These are phyloP conservation scores for Ochotona princeps DNA, from an alignment of 2,113 vertebrate genomes.

Conservation along the genomic window DNA sequence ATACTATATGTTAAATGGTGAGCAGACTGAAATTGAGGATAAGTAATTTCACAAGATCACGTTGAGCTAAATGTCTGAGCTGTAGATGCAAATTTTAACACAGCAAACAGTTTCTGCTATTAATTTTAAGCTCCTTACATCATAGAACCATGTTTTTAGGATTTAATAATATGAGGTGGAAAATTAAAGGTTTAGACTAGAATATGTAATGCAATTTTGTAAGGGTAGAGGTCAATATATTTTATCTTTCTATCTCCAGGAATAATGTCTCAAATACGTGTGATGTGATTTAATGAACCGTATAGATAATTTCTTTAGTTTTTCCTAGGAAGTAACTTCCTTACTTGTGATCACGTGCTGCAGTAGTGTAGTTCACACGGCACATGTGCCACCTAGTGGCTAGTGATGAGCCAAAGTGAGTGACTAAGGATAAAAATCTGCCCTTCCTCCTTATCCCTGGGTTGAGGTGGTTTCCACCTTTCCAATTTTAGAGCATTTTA, in stretches of 20 bases:
- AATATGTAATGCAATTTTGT: not conserved
- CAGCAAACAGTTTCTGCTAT: not conserved
- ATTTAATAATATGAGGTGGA: not conserved
- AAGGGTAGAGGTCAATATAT: not conserved
- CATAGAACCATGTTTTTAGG: not conserved
- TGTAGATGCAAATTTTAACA: not conserved
- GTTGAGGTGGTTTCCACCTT: not conserved
- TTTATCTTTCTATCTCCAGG: not conserved
- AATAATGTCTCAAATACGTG: not conserved
- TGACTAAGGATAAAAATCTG: fast-evolving
- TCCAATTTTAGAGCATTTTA: not conserved
- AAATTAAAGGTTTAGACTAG: not conserved
- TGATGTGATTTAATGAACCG: not conserved
- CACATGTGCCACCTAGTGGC: conserved; percentile 51
- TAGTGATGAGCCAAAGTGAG: not conserved
- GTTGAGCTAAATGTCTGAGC: not conserved
- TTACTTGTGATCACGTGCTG: not conserved
- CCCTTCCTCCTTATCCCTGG: fast-evolving
- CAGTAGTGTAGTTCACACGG: not conserved
- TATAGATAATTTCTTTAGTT: not conserved
- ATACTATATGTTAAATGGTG: not conserved
- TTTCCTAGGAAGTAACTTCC: not conserved
- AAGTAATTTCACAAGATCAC: not conserved
- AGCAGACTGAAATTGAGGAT: not conserved
- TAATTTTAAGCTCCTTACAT: not conserved